These are phyloP conservation scores for Grus americana DNA, from an alignment of 2,113 vertebrate species.

Conservation along the genomic window DNA sequence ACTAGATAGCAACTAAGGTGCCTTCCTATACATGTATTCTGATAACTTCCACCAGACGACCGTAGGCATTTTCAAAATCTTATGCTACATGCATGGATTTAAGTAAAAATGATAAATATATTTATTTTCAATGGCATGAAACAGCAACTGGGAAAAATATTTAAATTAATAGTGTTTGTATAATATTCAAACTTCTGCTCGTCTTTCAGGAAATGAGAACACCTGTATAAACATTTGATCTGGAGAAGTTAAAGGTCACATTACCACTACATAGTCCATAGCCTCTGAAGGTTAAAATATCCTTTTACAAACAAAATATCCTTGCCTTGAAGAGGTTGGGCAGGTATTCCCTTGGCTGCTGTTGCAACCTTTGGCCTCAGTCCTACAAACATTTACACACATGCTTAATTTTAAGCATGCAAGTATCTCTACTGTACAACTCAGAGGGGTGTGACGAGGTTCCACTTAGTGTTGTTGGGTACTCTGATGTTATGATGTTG, in stretches of 20 bases:
- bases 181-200: conserved; percentile 55
- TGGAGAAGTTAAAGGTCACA: conserved; percentile 61
- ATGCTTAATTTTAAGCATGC: not conserved
- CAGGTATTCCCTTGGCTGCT: conserved; percentile 57
- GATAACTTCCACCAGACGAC: not conserved
- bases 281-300: conserved; percentile 60
- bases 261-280: conserved; percentile 5
- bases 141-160: conserved; percentile 34
- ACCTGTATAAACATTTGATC: conserved; percentile 65
- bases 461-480: not conserved
- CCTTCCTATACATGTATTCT: not conserved
- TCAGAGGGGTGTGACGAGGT: not conserved
- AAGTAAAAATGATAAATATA: not conserved
- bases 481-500: not conserved
- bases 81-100: not conserved
- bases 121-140: not conserved
- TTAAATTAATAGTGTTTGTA: conserved; percentile 61
- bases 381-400: conserved; percentile 26
- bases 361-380: conserved; percentile 31
- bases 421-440: not conserved
- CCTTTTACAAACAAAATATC: conserved; percentile 66
- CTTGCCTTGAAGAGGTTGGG: conserved; percentile 28
- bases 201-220: conserved; percentile 63
- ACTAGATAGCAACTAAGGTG: not conserved
- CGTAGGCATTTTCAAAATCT: not conserved